Percentiles rank a stretch among this genome's conserved stretches.
Conservation (phyloP, 1,140 invertebrate genomes). For the Chymomyza costata region DNA sequence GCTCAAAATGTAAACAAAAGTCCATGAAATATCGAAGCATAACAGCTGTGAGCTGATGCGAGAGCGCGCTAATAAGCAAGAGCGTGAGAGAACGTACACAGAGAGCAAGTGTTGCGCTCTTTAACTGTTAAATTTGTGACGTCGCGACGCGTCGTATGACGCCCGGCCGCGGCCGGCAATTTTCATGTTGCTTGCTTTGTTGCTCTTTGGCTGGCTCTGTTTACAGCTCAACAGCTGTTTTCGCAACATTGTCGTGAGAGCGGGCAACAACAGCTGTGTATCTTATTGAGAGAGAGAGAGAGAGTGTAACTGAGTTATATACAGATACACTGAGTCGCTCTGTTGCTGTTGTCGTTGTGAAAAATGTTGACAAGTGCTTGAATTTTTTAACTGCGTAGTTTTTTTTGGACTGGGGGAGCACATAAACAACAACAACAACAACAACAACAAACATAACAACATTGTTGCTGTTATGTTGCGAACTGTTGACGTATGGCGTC, state of each 20-base stretch:
- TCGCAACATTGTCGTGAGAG: slow-evolving; percentile 60
- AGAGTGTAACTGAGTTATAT: slow-evolving; percentile 16
- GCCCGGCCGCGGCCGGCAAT: slow-evolving; percentile 56
- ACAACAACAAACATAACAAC: slow-evolving; percentile 23
- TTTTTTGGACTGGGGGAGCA: slow-evolving; percentile 48
- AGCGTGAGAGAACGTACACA: slow-evolving; percentile 15
- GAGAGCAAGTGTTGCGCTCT: slow-evolving; percentile 39
- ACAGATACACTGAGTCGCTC: slow-evolving; percentile 39
- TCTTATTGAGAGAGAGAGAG: slow-evolving; percentile 29
- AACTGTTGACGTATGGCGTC: slow-evolving; percentile 49
- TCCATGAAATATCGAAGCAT: slow-evolving; percentile 35
- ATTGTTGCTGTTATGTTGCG: slow-evolving; percentile 39
- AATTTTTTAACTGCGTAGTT: slow-evolving; percentile 63
- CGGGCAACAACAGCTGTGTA: slow-evolving; percentile 53
- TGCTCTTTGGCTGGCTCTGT: slow-evolving; percentile 1
- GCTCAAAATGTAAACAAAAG: slow-evolving; percentile 68
- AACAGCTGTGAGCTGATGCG: slow-evolving; percentile 54
- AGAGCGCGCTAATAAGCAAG: too few species aligned
- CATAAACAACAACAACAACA: slow-evolving; percentile 8
- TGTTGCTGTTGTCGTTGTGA: slow-evolving; percentile 41
- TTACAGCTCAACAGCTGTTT: slow-evolving; percentile 54
- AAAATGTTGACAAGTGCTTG: slow-evolving; percentile 52
- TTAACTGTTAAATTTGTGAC: slow-evolving; percentile 64
- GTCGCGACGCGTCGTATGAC: slow-evolving; percentile 29
- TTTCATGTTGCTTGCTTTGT: slow-evolving; percentile 28